Percentiles rank a stretch among this genome's conserved stretches.
phyloP scores from a whole-genome alignment of 2,888 invertebrate genomes.

The Amphipoea oculea region DNA sequence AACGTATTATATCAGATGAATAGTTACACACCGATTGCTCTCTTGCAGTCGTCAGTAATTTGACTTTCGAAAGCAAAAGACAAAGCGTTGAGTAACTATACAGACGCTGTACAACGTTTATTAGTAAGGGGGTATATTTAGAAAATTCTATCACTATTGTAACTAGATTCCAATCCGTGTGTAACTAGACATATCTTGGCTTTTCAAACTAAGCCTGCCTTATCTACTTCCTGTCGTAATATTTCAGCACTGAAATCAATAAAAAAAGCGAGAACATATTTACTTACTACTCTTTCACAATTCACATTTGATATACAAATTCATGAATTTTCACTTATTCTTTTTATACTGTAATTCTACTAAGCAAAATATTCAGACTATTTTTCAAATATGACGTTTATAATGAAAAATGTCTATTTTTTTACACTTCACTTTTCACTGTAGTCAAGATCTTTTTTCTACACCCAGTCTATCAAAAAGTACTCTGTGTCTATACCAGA shows the following conservation, averaged over 20 bases:
- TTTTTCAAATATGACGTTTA: slow-evolving; percentile 1
- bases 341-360: slow-evolving; percentile 4
- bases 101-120: too few relatives aligned
- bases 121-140: not conserved
- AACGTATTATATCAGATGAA: too few relatives aligned
- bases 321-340: not conserved
- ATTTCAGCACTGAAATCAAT: slow-evolving; percentile 7
- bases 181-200: slow-evolving; percentile 63
- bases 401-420: slow-evolving; percentile 25
- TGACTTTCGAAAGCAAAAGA: too few relatives aligned
- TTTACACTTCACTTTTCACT: slow-evolving; percentile 45
- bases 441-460: not conserved
- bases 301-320: not conserved
- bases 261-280: not conserved
- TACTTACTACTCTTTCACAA: not conserved
- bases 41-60: too few relatives aligned
- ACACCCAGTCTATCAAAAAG: too few relatives aligned
- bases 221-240: slow-evolving; percentile 17
- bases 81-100: too few relatives aligned
- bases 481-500: not conserved
- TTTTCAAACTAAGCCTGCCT: slow-evolving; percentile 58
- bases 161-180: slow-evolving; percentile 6
- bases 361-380: slow-evolving; percentile 12
- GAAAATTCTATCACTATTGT: not conserved
- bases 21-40: too few relatives aligned